Evolutionary conservation across 2,113 vertebrate species (phyloP).

Genomic region (Psilopsiagon aymara): DNA sequence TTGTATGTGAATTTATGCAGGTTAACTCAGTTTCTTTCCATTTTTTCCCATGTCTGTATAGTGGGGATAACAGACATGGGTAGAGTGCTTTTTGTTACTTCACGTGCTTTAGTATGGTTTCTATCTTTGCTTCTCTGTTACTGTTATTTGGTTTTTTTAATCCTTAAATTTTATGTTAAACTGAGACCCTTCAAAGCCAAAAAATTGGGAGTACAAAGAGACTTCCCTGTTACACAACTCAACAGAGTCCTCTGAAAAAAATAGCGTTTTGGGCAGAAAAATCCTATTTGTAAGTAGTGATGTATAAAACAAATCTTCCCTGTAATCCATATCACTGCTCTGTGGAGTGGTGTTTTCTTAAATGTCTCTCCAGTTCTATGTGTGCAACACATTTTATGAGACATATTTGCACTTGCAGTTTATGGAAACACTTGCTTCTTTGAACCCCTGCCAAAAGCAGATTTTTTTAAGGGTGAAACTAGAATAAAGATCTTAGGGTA

Average conservation of each 20-base stretch:
- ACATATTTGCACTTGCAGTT: slow-evolving; percentile 28
- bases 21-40: neutral
- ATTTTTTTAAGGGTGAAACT: neutral
- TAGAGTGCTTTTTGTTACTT: neutral
- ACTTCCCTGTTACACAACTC: neutral
- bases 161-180: neutral
- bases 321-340: neutral
- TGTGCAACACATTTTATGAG: neutral
- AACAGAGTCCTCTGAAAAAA: neutral
- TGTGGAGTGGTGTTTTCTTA: neutral
- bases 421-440: slow-evolving; percentile 23
- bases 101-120: neutral
- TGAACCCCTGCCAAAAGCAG: slow-evolving; percentile 29
- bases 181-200: neutral
- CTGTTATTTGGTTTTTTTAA: neutral
- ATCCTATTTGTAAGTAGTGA: neutral
- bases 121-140: neutral
- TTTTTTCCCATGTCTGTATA: neutral
- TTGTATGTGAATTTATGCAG: neutral
- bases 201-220: neutral
- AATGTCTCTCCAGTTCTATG: neutral
- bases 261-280: neutral
- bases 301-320: neutral
- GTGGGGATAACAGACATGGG: neutral
- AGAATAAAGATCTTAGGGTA: neutral